Conservation (phyloP, 2,797 vertebrate genomes). For the Channa striata region DNA sequence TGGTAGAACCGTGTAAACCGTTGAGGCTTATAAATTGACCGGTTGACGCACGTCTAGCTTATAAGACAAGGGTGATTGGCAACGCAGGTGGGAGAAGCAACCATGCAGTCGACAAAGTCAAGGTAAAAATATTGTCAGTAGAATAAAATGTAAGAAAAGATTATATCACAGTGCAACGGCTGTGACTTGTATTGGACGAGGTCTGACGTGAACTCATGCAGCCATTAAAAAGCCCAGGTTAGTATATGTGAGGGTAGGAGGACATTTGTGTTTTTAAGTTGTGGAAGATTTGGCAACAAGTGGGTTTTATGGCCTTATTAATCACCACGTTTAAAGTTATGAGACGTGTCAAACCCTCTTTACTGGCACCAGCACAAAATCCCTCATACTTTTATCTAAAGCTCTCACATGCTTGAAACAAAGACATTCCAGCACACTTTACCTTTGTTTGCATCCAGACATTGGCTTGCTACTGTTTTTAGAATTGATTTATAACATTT, state of each 20-base stretch:
- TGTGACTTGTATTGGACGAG: background rate
- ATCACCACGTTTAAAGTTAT: background rate
- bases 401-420: background rate
- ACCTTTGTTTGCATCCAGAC: no score
- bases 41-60: slow-evolving; percentile 16
- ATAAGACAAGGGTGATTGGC: background rate
- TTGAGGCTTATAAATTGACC: slow-evolving; percentile 33
- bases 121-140: background rate
- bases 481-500: background rate
- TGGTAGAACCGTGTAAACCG: slow-evolving; percentile 24
- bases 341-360: background rate
- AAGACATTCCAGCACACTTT: background rate
- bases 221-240: no score
- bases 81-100: background rate
- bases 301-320: no score
- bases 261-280: no score
- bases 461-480: background rate
- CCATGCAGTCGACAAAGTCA: background rate
- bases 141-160: background rate
- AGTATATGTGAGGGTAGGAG: no score
- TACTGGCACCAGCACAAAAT: no score
- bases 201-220: no score
- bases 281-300: no score
- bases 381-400: background rate
- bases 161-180: background rate